Evolutionary conservation across 2,888 invertebrate species (phyloP), one percentile per base, ranked within the genome.

Genomic region (Drosophila mimica): DNA sequence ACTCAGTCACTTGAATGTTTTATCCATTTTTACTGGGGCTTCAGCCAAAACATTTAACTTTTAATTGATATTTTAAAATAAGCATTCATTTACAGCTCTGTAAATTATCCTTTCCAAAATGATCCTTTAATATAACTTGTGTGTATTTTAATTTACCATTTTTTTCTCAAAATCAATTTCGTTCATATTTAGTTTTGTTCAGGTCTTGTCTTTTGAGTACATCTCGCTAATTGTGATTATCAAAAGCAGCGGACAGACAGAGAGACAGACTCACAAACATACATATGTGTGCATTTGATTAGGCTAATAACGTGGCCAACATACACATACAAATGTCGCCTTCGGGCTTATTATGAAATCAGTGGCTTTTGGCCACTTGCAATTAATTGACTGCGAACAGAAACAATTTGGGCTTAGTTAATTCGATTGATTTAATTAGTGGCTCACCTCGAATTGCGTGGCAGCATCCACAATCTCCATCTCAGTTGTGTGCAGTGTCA

Each of bases 361-460:
- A 59, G 46, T 31, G 40, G 74, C 6, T 51, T 51, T 7, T 31
- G 53, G 49, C 38, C 54, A 63, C 56, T 59, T 60, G 56, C 34
- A 25, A 54, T 13, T 33, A 68, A 52, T 30, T 48, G 30, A 28
- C 40, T 31, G 67, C 11, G 7, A 40, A 38, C n/a, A 20, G 38
- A 17, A 28, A 49, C 49, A 28, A 9, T 49, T 46, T 17, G 58
- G 3, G 3, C 20, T 15, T 34, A 6, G 20, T 48, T 81, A 48
- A 68, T 70, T 74, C 48, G 62, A 43, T 52, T 52, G 72, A 88
- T 83, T 87, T 81, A 78, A 69, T 70, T 75, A 83, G 84, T 71
- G 56, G 71, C 46, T 54, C 64, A 36, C 52, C 43, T 54, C 57
- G 40, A 65, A 58, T 65, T 70, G 60, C 61, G 43, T 51, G 53